These are phyloP conservation scores for Chiridota heheva DNA, from an alignment of 35 echinoderm and acorn worm genomes.

Conservation along the genomic window DNA sequence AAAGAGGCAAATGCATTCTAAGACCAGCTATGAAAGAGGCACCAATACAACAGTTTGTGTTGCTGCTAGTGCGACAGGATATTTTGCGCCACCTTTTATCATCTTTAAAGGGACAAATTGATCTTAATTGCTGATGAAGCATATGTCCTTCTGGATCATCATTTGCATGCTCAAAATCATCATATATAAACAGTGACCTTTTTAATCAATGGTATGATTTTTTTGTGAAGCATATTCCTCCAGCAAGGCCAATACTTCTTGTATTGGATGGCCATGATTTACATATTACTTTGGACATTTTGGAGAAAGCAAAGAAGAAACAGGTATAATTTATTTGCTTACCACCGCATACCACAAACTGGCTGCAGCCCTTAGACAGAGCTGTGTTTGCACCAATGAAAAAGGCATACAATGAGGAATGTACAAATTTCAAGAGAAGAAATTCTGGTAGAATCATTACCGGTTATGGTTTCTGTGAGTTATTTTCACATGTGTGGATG, in stretches of 20 bases:
- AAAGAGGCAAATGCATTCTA: slow-evolving; percentile 10
- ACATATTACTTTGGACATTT: slow-evolving; percentile 2
- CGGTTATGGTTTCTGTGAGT: no score
- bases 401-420: no score
- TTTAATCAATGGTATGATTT: slow-evolving; percentile 17
- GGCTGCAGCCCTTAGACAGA: no score
- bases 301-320: slow-evolving; percentile 9
- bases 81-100: slow-evolving; percentile 27
- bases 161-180: not conserved
- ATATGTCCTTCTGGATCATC: slow-evolving; percentile 7
- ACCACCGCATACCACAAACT: not conserved
- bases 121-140: not conserved
- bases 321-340: not conserved
- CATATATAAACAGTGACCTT: slow-evolving; percentile 7
- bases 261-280: slow-evolving; percentile 35
- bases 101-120: slow-evolving; percentile 18
- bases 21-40: slow-evolving; percentile 21
- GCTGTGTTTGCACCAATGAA: no score
- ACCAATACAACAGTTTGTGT: slow-evolving; percentile 3
- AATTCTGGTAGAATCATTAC: no score
- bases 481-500: no score
- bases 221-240: slow-evolving; percentile 30
- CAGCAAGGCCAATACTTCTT: slow-evolving; percentile 24
- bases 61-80: slow-evolving; percentile 7
- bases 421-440: no score